Evolutionary conservation across 2,888 invertebrate species (phyloP).

Genomic region (Polylopha cassiicola): DNA sequence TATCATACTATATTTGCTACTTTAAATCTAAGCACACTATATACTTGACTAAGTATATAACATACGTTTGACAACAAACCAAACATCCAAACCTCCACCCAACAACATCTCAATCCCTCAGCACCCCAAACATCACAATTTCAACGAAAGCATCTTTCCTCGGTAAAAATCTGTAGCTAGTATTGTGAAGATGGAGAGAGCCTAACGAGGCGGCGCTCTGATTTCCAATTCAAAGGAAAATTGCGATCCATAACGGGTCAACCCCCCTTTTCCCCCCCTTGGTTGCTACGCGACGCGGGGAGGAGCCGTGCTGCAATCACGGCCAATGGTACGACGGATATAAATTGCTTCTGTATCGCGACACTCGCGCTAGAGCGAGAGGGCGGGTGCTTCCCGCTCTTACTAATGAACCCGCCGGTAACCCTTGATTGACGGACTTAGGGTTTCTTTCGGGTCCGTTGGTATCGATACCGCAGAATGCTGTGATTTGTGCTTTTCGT

Average conservation of each 20-base stretch:
- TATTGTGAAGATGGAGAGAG: slow-evolving; percentile 67
- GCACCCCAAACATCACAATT: slow-evolving; percentile 59
- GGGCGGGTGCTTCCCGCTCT: slow-evolving; percentile 41
- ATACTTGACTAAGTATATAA: too few species aligned
- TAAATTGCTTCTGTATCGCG: slow-evolving; percentile 75
- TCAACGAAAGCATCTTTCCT: slow-evolving; percentile 61
- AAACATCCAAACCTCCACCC: too few species aligned
- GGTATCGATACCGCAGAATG: slow-evolving; percentile 59
- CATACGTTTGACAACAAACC: too few species aligned
- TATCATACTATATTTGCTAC: too few species aligned
- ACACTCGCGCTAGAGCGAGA: slow-evolving; percentile 62
- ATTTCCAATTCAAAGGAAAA: slow-evolving; percentile 79
- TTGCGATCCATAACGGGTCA: slow-evolving; percentile 72
- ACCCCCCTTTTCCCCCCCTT: slow-evolving; percentile 55
- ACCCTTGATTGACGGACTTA: slow-evolving; percentile 71
- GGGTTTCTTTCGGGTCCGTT: slow-evolving; percentile 60
- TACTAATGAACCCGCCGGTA: slow-evolving; percentile 70
- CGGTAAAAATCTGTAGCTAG: slow-evolving; percentile 70
- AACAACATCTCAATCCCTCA: too few species aligned
- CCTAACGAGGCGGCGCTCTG: slow-evolving; percentile 74
- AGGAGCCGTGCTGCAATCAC: slow-evolving; percentile 78
- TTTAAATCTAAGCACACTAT: too few species aligned
- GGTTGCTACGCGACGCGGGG: slow-evolving; percentile 82
- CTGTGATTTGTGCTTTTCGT: slow-evolving; percentile 63
- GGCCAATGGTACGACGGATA: slow-evolving; percentile 78